Evolutionary conservation across 2,888 invertebrate species (phyloP).

Genomic region (Pegoplata infirma): DNA sequence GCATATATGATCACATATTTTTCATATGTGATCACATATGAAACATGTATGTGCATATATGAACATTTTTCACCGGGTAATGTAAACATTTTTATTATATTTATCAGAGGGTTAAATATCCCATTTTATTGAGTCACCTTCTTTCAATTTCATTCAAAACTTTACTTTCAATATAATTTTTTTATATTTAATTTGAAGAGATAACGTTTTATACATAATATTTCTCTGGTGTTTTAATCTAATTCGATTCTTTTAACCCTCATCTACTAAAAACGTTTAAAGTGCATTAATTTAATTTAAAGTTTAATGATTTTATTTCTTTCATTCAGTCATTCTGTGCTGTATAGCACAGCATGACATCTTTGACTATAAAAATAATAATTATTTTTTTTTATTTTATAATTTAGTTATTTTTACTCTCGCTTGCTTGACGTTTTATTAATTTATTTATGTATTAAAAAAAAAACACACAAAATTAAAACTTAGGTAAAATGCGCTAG

Average conservation of each 20-base stretch:
- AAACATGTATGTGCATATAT: too few relatives aligned
- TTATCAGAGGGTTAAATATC: background rate
- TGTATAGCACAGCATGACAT: slow-evolving; percentile 46
- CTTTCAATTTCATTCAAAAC: background rate
- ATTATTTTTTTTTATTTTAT: slow-evolving; percentile 11
- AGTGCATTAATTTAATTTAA: slow-evolving; percentile 18
- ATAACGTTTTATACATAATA: too few relatives aligned
- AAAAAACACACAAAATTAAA: background rate
- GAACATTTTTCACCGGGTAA: too few relatives aligned
- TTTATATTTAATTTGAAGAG: background rate
- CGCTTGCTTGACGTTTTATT: background rate
- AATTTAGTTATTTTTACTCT: background rate
- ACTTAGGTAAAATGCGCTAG: background rate
- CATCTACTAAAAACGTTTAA: background rate
- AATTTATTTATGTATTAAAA: background rate
- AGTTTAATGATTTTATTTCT: slow-evolving; percentile 16
- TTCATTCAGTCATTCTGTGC: too few relatives aligned
- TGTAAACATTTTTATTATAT: too few relatives aligned
- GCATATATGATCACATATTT: too few relatives aligned
- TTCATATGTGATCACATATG: too few relatives aligned
- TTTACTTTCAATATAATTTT: slow-evolving; percentile 10
- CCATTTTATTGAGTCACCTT: background rate
- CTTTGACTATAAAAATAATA: slow-evolving; percentile 40
- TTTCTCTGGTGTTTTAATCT: background rate
- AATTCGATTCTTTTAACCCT: slow-evolving; percentile 5